phyloP scores from a whole-genome alignment of 2,797 vertebrate genomes.

The Channa striata region DNA sequence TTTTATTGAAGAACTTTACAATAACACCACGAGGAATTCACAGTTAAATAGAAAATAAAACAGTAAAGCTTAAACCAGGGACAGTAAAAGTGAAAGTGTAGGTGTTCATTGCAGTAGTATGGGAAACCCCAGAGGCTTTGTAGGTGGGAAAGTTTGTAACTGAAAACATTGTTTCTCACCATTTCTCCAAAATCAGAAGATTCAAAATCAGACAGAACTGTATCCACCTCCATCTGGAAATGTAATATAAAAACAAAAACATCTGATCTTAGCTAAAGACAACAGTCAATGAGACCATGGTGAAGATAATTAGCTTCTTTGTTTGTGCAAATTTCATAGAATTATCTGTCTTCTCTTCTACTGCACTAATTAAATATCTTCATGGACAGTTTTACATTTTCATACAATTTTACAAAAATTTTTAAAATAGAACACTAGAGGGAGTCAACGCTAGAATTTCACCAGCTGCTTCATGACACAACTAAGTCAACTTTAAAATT shows the following conservation, averaged over 20 bases:
- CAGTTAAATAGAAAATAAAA: no score
- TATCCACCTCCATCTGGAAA: slow-evolving; percentile 92
- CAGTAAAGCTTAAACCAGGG: no score
- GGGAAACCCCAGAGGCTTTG: not conserved
- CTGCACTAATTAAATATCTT: not conserved
- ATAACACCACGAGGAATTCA: no score
- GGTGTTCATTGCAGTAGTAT: not conserved
- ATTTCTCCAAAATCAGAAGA: slow-evolving; percentile 97
- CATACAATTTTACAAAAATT: not conserved
- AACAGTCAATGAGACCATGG: not conserved
- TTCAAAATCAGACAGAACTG: slow-evolving; percentile 93
- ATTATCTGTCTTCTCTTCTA: not conserved
- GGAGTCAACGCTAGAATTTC: slow-evolving; percentile 22
- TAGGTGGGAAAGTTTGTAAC: not conserved
- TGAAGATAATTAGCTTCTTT: not conserved
- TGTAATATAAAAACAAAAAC: not conserved
- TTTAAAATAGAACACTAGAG: slow-evolving; percentile 45
- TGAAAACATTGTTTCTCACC: slow-evolving; percentile 78
- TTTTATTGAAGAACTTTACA: no score
- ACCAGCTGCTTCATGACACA: not conserved
- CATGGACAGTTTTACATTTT: not conserved
- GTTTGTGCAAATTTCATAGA: not conserved
- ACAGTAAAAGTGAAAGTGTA: not conserved
- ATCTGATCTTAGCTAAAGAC: not conserved
- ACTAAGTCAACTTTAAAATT: not conserved